Percentiles rank a stretch among this genome's conserved stretches.
These are phyloP conservation scores for Mormyrus proboscirostris DNA, from an alignment of 2,797 vertebrate species.

Conservation along the genomic window DNA sequence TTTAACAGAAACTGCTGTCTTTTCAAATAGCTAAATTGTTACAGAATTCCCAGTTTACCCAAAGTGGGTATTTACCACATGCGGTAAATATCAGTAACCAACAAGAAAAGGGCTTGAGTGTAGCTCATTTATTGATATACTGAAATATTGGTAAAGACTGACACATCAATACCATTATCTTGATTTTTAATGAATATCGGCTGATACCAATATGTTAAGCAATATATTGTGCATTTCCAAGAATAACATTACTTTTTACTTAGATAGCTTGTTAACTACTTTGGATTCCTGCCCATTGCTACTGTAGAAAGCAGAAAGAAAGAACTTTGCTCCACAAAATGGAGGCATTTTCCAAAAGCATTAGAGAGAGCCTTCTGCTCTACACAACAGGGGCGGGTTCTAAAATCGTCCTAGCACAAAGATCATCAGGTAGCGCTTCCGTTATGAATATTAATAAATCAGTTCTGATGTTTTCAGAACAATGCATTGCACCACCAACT, in stretches of 20 bases:
- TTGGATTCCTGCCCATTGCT: not conserved
- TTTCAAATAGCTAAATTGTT: conserved; percentile 23
- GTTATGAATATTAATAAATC: not conserved
- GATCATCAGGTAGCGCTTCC: not conserved
- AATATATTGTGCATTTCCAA: not conserved
- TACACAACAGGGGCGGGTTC: not conserved
- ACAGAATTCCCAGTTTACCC: conserved; percentile 14
- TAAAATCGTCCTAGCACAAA: not conserved
- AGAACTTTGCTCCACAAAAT: not conserved
- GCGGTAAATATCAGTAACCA: conserved; percentile 10
- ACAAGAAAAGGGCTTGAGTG: not conserved
- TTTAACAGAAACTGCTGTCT: conserved; percentile 33
- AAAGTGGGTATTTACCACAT: not conserved
- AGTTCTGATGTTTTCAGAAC: not conserved
- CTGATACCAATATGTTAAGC: not conserved
- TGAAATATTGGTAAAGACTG: not conserved
- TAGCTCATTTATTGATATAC: not conserved
- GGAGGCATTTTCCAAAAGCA: not conserved
- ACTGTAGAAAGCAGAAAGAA: not conserved
- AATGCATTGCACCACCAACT: not conserved
- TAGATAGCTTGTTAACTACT: not conserved
- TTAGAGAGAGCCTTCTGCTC: not conserved
- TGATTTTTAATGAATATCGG: not conserved
- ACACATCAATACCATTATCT: not conserved
- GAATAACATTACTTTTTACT: not conserved